phyloP scores from a whole-genome alignment of 2,888 invertebrate genomes.

The Scaptodrosophila latifasciaeformis region DNA sequence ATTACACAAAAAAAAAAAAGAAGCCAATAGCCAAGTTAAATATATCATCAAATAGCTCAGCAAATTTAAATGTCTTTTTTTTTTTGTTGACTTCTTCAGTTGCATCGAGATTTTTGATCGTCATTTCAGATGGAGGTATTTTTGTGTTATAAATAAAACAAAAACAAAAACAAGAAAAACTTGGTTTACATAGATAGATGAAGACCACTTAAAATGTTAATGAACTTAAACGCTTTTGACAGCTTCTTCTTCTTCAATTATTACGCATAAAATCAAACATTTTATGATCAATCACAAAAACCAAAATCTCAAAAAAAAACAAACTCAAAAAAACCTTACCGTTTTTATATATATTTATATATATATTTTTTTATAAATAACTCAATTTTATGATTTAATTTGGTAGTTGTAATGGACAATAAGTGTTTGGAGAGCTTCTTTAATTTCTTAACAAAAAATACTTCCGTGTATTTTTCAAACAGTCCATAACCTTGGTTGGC shows the following conservation, averaged over 20 bases:
- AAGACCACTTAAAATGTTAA: slow-evolving; percentile 46
- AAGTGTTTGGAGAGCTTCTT: slow-evolving; percentile 23
- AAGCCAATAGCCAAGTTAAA: not conserved
- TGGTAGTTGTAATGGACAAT: slow-evolving; percentile 36
- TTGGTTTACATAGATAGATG: not conserved
- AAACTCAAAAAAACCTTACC: not conserved
- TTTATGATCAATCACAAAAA: not conserved
- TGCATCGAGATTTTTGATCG: not conserved
- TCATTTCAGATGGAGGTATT: not conserved
- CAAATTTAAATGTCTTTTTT: not conserved
- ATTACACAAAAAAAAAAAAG: slow-evolving; percentile 40
- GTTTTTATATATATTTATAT: not conserved
- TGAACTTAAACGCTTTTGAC: slow-evolving; percentile 38
- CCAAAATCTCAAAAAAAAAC: not conserved
- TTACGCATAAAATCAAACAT: slow-evolving; percentile 18
- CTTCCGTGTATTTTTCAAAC: too few relatives aligned
- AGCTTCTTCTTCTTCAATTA: not conserved
- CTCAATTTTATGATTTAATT: not conserved
- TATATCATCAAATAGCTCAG: not conserved
- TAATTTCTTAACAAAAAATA: too few relatives aligned
- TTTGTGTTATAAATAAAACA: not conserved
- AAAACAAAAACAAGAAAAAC: not conserved
- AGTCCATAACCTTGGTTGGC: too few relatives aligned
- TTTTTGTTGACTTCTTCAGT: too few relatives aligned
- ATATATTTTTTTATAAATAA: too few relatives aligned